Evolutionary conservation across 1,140 invertebrate species (phyloP), one percentile per base, ranked within the genome.

Genomic region (Zaprionus davidi): DNA sequence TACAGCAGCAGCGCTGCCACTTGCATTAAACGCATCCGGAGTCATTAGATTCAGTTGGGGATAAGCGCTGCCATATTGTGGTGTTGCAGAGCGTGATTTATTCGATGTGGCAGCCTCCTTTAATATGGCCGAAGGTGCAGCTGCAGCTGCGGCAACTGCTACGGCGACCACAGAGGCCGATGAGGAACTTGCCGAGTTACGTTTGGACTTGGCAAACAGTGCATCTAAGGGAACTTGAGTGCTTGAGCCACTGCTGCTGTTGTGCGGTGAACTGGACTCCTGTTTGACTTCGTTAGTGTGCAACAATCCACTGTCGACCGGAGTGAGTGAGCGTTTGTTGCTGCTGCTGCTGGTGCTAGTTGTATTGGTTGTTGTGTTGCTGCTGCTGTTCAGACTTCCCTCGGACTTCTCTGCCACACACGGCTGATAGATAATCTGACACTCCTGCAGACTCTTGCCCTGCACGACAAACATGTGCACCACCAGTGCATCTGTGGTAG

Each of bases 391-490:
- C 1, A 87, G 65, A 31, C 81, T 92, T 2, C 72, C 62, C n/a
- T 90, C 92, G 15, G 72, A 38, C 44, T 78, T 74, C 6, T 92
- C 82, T 3, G 59, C 71, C 20, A 90, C 79, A 49, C 85, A 94
- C 3, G 96, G 95, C 73, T 95, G 94, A 90, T 97, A 98, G 15
- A 95, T 94, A 65, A 98, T 96, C 82, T 96, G 95, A 87, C 97
- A 97, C 82, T 98, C 96, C 92, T 98, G 97, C 51, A 98, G 93
- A 22, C 97, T 96, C 91, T 97, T 98, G 4, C 97, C 97, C 92
- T 98, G 97, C 53, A 98, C 96, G 53, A 98, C 94, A 93, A 96
- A 97, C 93, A 98, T 95, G 55, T 95, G 95, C 22, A 98, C 93
- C 4, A 96, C 93, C 31, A 96, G 91, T 20, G 93, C 93, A 73